Base-by-base conservation (phyloP, 2,888 invertebrate genomes). In the Ophion ellenae region DNA sequence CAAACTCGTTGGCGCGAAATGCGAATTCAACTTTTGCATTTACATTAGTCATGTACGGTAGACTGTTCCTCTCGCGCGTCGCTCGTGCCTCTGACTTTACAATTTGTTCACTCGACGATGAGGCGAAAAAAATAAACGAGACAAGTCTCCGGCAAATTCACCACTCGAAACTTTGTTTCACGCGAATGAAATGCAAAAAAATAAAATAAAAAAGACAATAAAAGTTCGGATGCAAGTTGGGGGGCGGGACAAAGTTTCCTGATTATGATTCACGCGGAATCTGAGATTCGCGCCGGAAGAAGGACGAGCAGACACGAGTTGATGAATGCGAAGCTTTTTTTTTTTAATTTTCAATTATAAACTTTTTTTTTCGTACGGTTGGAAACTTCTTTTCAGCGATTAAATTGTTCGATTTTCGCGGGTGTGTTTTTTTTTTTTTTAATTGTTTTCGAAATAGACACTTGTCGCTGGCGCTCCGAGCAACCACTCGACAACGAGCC, bases 401-500 rank as follows among this genome's bases (percentile, higher is more conserved):
- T 11, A 28, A 63, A 64, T 40, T 40, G 0, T 2, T 28, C 14
- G 3, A n/a, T 53, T 20, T 63, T 40, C 17, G 40, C 47, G 47
- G 53, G 5, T 53, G 47, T 14, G 0, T 83, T 66, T 64, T 57
- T n/a, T n/a, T 57, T n/a, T 1, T 71, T 80, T 57, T 78, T 57
- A 53, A 53, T 53, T 53, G 53, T 17, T 17, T 53, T 5, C 14
- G 53, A 24, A 24, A 69, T 10, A 17, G 63, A 74, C 59, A 75
- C 66, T 86, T 82, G 85, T 73, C 73, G 70, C 87, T 59, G 81
- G 86, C 70, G 87, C 86, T 82, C 83, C 83, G 63, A 75, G 47
- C 67, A 73, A 70, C 83, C 84, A 85, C 83, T 84, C 78, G 74
- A 78, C 85, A 83, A 87, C 87, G 87, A 88, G 89, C 89, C 90